Evolutionary conservation across 2,113 vertebrate genomes (phyloP).

Genomic region (Catharus bicknelli): DNA sequence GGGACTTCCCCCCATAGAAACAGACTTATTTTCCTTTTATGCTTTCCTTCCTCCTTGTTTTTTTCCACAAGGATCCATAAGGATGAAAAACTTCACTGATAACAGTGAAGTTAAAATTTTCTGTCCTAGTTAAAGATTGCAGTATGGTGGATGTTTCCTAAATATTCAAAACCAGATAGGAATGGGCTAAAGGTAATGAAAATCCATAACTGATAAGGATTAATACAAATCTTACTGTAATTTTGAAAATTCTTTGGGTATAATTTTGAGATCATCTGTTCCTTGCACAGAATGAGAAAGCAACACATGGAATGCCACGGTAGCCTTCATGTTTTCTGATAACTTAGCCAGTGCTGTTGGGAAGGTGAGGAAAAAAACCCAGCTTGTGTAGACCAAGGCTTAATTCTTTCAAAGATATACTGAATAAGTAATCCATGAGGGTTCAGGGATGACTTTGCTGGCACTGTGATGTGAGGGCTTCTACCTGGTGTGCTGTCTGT

Average conservation of each 20-base stretch:
- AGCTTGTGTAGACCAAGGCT: not conserved
- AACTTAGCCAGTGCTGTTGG: not conserved
- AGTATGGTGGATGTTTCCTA: not conserved
- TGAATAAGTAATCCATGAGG: not conserved
- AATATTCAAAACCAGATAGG: not conserved
- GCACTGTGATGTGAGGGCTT: not conserved
- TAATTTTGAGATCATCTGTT: not conserved
- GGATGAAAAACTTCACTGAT: not conserved
- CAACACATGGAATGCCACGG: not conserved
- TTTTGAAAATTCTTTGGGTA: not conserved
- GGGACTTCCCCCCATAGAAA: not conserved
- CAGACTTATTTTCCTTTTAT: not conserved
- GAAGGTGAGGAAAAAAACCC: not conserved
- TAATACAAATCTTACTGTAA: not conserved
- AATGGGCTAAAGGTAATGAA: not conserved
- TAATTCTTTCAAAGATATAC: not conserved
- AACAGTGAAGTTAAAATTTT: not conserved
- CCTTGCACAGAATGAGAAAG: not conserved
- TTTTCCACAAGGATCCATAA: not conserved
- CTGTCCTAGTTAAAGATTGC: not conserved
- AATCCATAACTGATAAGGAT: not conserved
- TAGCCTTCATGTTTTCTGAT: not conserved
- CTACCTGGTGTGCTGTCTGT: not conserved
- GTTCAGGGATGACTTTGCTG: not conserved
- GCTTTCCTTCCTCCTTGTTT: not conserved